These are phyloP conservation scores for Harpalus rubripes DNA, from an alignment of 2,888 invertebrate species.

Conservation along the genomic window DNA sequence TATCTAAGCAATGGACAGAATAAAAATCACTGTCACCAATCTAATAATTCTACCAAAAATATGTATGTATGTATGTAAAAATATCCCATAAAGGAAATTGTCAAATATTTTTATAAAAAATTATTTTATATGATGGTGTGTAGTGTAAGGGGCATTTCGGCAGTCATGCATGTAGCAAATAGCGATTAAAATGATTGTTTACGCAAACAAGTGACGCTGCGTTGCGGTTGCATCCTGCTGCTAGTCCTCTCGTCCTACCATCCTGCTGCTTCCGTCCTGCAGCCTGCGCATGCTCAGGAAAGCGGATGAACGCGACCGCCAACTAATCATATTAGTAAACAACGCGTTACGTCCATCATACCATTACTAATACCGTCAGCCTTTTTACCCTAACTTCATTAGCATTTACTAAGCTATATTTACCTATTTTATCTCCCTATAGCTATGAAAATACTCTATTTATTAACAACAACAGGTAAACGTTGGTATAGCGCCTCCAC, in stretches of 20 bases:
- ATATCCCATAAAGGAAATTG: too few species aligned
- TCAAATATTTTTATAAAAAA: too few species aligned
- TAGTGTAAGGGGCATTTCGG: neutral
- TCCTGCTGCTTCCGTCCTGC: neutral
- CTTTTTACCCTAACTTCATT: too few species aligned
- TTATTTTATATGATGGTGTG: neutral
- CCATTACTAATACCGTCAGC: neutral
- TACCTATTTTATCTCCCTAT: too few species aligned
- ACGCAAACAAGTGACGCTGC: slow-evolving; percentile 26
- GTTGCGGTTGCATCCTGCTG: slow-evolving; percentile 7
- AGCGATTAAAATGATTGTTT: slow-evolving; percentile 26
- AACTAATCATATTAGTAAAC: slow-evolving; percentile 14
- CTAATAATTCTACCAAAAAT: too few species aligned
- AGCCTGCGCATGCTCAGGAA: neutral
- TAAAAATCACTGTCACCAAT: too few species aligned
- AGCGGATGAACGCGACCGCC: slow-evolving; percentile 10
- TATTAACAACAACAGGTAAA: too few species aligned
- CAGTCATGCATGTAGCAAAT: neutral
- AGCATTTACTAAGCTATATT: too few species aligned
- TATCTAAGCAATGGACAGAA: too few species aligned
- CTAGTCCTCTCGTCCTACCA: neutral
- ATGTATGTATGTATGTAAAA: too few species aligned
- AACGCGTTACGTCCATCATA: neutral
- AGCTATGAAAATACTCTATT: too few species aligned
- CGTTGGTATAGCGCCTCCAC: too few species aligned